A percentile compares a stretch with the other conserved stretches of the same genome.
phyloP scores from a whole-genome alignment of 2,113 vertebrate species.

The Misgurnus mizolepis region DNA sequence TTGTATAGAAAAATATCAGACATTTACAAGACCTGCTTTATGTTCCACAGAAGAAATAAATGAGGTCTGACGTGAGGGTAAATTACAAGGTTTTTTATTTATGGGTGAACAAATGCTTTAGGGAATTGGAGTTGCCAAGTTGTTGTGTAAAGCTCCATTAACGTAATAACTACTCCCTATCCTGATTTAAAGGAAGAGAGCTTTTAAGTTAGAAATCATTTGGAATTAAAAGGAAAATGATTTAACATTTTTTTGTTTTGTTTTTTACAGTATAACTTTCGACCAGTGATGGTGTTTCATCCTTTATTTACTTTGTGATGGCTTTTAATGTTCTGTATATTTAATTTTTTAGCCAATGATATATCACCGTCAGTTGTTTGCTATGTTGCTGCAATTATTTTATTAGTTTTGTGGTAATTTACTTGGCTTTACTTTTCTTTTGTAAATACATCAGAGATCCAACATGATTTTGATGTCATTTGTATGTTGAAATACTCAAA shows the following conservation, averaged over 20 bases:
- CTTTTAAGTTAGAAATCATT: no score
- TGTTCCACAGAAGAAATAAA: no score
- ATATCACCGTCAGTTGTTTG: not conserved
- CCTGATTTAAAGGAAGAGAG: no score
- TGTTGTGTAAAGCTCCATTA: no score
- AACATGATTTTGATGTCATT: constrained; percentile 2
- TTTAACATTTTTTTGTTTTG: not conserved
- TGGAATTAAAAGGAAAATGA: not conserved
- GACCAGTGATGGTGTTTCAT: not conserved
- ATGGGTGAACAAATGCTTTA: no score
- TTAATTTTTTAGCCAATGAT: not conserved
- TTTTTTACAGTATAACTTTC: not conserved
- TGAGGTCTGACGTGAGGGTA: no score
- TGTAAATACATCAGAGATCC: constrained; percentile 1
- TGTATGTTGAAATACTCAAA: not conserved
- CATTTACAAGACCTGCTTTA: no score
- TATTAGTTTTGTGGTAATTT: constrained; percentile 3
- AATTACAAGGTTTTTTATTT: no score
- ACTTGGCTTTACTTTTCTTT: not conserved
- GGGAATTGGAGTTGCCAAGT: no score
- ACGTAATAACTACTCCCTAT: no score
- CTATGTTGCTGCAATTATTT: not conserved
- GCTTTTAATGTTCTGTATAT: not conserved
- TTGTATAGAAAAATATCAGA: no score
- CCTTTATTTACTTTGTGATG: not conserved